phyloP scores from a whole-genome alignment of 2,113 vertebrate genomes.

The Pogona vitticeps region DNA sequence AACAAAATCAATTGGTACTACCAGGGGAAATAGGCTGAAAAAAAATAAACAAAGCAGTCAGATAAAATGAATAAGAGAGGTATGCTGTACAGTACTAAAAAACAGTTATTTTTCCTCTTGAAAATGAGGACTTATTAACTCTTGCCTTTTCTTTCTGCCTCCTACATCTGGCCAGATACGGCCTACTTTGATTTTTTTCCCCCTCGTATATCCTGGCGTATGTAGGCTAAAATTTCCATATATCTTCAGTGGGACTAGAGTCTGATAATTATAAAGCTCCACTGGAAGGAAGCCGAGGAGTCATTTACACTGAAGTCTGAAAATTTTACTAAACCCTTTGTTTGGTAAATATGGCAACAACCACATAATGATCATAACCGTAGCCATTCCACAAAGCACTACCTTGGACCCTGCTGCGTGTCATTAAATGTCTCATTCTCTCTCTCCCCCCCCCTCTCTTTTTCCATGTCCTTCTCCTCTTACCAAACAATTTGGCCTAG shows the following conservation, averaged over 20 bases:
- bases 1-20: constrained; percentile 15
- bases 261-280: neutral
- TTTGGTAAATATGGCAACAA: neutral
- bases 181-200: neutral
- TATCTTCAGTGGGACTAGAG: neutral
- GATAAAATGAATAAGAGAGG: neutral
- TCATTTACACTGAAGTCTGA: too few species aligned
- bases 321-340: neutral
- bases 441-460: neutral
- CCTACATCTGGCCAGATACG: neutral
- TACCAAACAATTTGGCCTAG: too few species aligned
- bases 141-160: neutral
- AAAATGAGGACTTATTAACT: neutral
- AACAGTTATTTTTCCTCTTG: neutral
- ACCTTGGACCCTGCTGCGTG: too few species aligned
- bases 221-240: neutral
- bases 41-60: constrained; percentile 18
- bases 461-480: too few species aligned
- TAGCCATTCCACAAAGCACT: neutral
- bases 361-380: neutral
- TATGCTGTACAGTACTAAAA: neutral
- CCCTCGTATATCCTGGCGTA: neutral
- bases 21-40: neutral
- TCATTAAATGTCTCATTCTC: neutral
- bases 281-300: neutral